Evolutionary conservation across 1,140 invertebrate genomes (phyloP), one percentile per base, ranked within the genome.

Genomic region (Pachypeltis micranthus): DNA sequence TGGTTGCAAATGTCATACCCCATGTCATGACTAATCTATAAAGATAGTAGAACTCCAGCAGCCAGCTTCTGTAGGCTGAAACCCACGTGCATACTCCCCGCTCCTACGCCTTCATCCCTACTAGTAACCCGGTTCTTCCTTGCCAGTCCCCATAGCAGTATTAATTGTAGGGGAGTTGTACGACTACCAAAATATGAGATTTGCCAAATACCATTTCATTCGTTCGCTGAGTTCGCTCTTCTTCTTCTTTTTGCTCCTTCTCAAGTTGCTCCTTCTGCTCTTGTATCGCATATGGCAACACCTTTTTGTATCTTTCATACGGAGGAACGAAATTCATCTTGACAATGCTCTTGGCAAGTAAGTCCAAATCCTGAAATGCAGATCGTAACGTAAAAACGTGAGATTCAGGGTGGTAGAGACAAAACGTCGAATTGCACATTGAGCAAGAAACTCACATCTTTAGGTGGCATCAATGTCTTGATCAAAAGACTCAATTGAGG

Each of bases 231-330:
- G 21, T 60, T 14, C 27, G 2, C 3, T 60, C 57, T 27, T 64
- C 63, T 16, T 44, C 55, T 23, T 62, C 63, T 60, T 67, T 44
- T 56, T 59, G 39, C 44, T 55, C 59, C 23, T 31, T 47, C 57
- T 65, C 63, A 7, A 28, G 26, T 29, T 54, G 16, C 47, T 64
- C 63, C 56, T 64, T 60, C 34, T 64, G 57, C n/a, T 61, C 21
- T 23, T 64, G 63, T 21, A 55, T 59, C 3, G 63, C 27, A 28
- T 67, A 67, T 14, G 63, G 60, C 28, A 64, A 39, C 16, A 67
- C 61, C 39, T 62, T 65, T 14, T 64, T 54, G 63, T 67, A 67
- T 1, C 66, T 44, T 29, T 67, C 57, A 31, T 63, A 67, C 21
- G 66, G 66, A 44, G 63, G 64, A 47, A 65, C 44, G 55, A 66